These are phyloP conservation scores for Notolabrus celidotus DNA, from an alignment of 2,797 vertebrate species.

Conservation along the genomic window DNA sequence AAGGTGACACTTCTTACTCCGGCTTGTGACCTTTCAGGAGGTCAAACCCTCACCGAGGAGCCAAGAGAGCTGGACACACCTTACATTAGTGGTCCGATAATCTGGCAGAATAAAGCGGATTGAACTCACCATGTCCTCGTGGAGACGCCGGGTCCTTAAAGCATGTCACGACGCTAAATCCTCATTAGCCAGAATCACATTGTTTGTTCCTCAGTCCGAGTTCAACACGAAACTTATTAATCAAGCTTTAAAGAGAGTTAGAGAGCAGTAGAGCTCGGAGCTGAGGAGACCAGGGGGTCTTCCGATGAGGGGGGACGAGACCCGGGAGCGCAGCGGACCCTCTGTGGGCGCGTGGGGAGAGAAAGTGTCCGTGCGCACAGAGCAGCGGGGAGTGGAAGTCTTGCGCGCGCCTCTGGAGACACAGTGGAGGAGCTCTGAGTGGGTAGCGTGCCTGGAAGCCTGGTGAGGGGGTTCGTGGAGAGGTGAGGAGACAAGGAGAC, in stretches of 20 bases:
- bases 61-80: too few species aligned
- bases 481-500: conserved; percentile 23
- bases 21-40: conserved; percentile 16
- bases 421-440: background rate
- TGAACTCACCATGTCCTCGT: conserved; percentile 72
- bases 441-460: background rate
- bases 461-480: conserved; percentile 1
- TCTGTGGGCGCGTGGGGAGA: conserved; percentile 5
- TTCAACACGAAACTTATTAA: background rate
- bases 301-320: background rate
- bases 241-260: background rate
- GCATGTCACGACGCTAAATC: conserved; percentile 71
- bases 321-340: conserved; percentile 14
- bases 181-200: conserved; percentile 39
- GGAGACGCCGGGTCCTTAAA: conserved; percentile 56
- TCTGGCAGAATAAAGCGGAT: background rate
- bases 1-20: conserved; percentile 8
- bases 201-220: conserved; percentile 25
- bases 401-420: conserved; percentile 19
- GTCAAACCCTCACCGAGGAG: conserved; percentile 25
- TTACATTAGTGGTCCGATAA: background rate
- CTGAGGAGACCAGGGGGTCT: background rate
- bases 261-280: background rate
- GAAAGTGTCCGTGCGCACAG: conserved; percentile 39
- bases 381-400: conserved; percentile 13